Percentiles rank a stretch among this genome's conserved stretches.
phyloP scores from a whole-genome alignment of 2,888 invertebrate species.

The Adelphocoris suturalis region DNA sequence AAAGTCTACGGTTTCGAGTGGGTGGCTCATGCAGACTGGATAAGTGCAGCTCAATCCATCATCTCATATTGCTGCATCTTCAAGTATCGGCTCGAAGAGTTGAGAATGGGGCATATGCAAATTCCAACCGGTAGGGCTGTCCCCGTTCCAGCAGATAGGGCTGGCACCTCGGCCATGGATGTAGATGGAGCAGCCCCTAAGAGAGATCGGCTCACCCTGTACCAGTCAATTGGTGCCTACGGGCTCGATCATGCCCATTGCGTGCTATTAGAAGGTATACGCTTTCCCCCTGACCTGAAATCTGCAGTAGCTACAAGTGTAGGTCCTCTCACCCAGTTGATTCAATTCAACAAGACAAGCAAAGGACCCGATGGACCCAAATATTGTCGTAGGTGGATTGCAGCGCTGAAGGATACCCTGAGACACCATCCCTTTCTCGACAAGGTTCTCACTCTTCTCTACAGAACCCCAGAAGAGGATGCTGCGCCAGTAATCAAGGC shows the following conservation, averaged over 20 bases:
- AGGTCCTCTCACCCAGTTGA: neutral
- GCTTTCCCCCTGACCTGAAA: conserved; percentile 15
- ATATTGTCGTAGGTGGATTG: neutral
- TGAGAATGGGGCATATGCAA: conserved; percentile 17
- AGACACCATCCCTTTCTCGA: neutral
- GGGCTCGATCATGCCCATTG: neutral
- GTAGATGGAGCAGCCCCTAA: neutral
- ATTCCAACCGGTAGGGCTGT: neutral
- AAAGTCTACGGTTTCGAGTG: neutral
- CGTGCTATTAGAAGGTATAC: neutral
- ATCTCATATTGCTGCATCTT: neutral
- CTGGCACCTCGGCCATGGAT: too few relatives aligned
- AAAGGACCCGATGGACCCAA: neutral
- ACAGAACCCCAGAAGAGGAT: neutral
- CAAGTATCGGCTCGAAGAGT: conserved; percentile 20
- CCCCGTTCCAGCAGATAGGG: neutral
- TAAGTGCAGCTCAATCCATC: neutral
- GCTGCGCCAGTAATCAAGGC: neutral
- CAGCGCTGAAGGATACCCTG: neutral
- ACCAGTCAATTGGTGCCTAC: neutral
- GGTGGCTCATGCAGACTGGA: neutral
- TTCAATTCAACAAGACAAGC: neutral
- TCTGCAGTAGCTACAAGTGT: neutral
- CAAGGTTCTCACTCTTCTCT: neutral
- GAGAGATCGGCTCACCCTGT: neutral